Evolutionary conservation across 2,113 vertebrate genomes (phyloP), one percentile per base, ranked within the genome.

Genomic region (Megaleporinus macrocephalus): DNA sequence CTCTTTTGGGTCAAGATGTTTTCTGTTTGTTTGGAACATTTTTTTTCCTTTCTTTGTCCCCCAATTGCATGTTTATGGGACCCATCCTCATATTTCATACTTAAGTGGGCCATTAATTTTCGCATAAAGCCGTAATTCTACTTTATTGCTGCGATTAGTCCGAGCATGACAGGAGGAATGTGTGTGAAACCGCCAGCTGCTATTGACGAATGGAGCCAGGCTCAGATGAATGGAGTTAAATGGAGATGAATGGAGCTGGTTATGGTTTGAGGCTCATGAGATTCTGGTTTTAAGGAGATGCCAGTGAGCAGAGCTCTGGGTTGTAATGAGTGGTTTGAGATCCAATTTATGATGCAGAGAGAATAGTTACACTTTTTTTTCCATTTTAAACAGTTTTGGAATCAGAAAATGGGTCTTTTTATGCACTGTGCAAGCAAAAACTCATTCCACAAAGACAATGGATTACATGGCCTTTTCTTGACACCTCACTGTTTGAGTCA

Each of bases 71-170:
- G 59, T 62, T 83, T 73, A 82, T 74, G 24, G 41, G 33, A 26
- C 69, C 51, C 57, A 78, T 68, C 15, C 61, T 62, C 63, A 70
- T 86, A 80, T 79, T 86, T 86, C 69, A 82, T 74, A 65, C 59
- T 55, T 81, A 86, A 85, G 76, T 74, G 68, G 80, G 41, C 70
- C 76, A 83, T 85, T 84, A 66, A 86, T 89, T 87, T 53, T 73
- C 27, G 51, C 73, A 82, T 79, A 70, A 87, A 83, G 78, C 41
- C 7, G 49, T 86, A 80, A 84, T 84, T 86, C 29, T 72, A 44
- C 57, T 84, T 86, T 89, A 83, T 81, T 55, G 61, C 78, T 24
- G 76, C 74, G 73, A 66, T 86, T 86, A 78, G 77, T 76, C 59
- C 47, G 73, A 63, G 75, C 80, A 80, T 82, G 76, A 76, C 73